Evolutionary conservation across 2,888 invertebrate species (phyloP).

Genomic region (Diarsia brunnea): DNA sequence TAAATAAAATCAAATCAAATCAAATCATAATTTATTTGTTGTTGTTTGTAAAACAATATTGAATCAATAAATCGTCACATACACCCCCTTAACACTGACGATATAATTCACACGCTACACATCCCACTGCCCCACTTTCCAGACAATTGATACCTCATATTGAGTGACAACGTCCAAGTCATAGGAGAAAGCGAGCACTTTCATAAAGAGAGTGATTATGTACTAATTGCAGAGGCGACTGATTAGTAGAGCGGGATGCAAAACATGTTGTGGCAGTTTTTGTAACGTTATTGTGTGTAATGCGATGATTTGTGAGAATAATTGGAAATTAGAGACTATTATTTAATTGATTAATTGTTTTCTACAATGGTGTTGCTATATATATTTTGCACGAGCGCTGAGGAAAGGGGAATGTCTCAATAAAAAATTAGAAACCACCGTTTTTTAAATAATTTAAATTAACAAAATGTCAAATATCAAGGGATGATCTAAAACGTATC

Average conservation of each 20-base stretch:
- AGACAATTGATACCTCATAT: slow-evolving; percentile 74
- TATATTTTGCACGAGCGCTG: background rate
- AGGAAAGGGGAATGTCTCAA: background rate
- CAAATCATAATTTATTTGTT: too few relatives aligned
- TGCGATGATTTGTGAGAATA: background rate
- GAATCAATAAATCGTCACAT: background rate
- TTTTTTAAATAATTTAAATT: background rate
- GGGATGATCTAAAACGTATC: too few relatives aligned
- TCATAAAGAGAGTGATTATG: slow-evolving; percentile 35
- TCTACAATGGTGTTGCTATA: background rate
- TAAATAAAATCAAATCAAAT: background rate
- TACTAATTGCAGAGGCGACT: slow-evolving; percentile 30
- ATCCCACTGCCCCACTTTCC: slow-evolving; percentile 78
- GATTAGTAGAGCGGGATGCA: slow-evolving; percentile 36
- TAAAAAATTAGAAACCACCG: background rate
- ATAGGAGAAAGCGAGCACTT: slow-evolving; percentile 58
- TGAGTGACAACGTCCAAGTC: slow-evolving; percentile 60
- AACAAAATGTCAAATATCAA: too few relatives aligned
- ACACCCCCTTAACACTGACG: slow-evolving; percentile 24
- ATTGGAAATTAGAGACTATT: background rate
- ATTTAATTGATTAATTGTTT: background rate
- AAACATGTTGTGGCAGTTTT: background rate
- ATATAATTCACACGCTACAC: slow-evolving; percentile 52
- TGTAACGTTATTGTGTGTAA: background rate
- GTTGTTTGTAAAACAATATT: too few relatives aligned